Conservation (phyloP, 2,797 vertebrate genomes). For the Syngnathus acus region DNA sequence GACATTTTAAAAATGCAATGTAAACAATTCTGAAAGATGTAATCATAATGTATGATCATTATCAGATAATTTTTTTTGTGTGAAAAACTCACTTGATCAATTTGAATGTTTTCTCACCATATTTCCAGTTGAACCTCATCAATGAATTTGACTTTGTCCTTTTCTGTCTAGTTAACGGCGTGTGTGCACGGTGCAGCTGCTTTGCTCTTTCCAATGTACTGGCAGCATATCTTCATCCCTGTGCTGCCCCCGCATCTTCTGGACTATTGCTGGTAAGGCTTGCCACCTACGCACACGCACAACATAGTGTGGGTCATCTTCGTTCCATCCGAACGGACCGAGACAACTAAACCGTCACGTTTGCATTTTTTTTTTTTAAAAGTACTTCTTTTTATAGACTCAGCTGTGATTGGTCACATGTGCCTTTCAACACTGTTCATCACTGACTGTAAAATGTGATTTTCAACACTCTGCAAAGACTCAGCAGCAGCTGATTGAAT, state of each 20-base stretch:
- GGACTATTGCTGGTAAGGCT: slow-evolving; percentile 98
- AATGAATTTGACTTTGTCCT: neutral
- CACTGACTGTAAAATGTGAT: slow-evolving; percentile 61
- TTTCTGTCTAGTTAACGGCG: slow-evolving; percentile 83
- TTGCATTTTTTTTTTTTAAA: slow-evolving; percentile 6
- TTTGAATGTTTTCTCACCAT: neutral
- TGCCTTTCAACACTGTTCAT: slow-evolving; percentile 41
- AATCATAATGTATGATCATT: neutral
- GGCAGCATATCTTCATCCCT: slow-evolving; percentile 99
- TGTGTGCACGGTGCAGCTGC: slow-evolving; percentile 92
- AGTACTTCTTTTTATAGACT: slow-evolving; percentile 11
- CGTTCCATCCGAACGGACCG: slow-evolving; percentile 43
- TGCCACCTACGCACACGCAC: slow-evolving; percentile 27
- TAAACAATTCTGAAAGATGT: neutral
- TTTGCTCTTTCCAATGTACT: slow-evolving; percentile 96
- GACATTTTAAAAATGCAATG: neutral
- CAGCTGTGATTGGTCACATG: slow-evolving; percentile 16
- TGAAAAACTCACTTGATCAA: neutral
- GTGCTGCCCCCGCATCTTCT: slow-evolving; percentile 94
- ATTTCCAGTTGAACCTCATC: too few species aligned
- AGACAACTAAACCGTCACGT: slow-evolving; percentile 17
- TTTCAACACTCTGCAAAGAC: slow-evolving; percentile 56
- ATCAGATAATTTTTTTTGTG: neutral
- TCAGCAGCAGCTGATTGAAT: slow-evolving; percentile 53
- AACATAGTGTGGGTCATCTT: slow-evolving; percentile 47